Percentiles rank a stretch among this genome's conserved stretches.
These are phyloP conservation scores for Deroptyus accipitrinus DNA, from an alignment of 2,113 vertebrate species.

Conservation along the genomic window DNA sequence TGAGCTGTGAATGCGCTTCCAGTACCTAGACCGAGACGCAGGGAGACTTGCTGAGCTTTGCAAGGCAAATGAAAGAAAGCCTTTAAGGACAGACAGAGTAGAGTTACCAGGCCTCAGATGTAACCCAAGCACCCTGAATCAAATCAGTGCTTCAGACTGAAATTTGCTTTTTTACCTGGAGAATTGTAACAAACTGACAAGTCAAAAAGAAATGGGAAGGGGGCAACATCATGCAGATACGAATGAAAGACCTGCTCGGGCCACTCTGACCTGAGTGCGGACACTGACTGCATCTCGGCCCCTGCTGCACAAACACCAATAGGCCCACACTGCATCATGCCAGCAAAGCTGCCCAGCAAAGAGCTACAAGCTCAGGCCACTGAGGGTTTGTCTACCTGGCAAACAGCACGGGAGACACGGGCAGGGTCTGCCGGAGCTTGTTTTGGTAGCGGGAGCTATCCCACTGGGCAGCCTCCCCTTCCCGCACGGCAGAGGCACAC, in stretches of 20 bases:
- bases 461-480: background rate
- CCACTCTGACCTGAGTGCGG: rapidly evolving
- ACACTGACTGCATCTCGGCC: rapidly evolving
- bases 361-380: background rate
- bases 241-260: background rate
- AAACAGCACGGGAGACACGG: background rate
- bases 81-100: slow-evolving; percentile 10
- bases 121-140: background rate
- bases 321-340: rapidly evolving
- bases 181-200: background rate
- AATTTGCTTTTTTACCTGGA: background rate
- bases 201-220: background rate
- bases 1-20: rapidly evolving
- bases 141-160: background rate
- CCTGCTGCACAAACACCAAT: background rate
- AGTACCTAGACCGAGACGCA: background rate
- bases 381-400: background rate
- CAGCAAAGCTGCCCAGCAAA: background rate
- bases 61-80: slow-evolving; percentile 28
- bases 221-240: background rate
- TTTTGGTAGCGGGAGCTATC: background rate
- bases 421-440: background rate
- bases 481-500: slow-evolving; percentile 27
- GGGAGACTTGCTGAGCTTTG: background rate
- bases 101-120: background rate